These are phyloP conservation scores for Rhinogobio ventralis DNA, from an alignment of 2,797 vertebrate species.

Conservation along the genomic window DNA sequence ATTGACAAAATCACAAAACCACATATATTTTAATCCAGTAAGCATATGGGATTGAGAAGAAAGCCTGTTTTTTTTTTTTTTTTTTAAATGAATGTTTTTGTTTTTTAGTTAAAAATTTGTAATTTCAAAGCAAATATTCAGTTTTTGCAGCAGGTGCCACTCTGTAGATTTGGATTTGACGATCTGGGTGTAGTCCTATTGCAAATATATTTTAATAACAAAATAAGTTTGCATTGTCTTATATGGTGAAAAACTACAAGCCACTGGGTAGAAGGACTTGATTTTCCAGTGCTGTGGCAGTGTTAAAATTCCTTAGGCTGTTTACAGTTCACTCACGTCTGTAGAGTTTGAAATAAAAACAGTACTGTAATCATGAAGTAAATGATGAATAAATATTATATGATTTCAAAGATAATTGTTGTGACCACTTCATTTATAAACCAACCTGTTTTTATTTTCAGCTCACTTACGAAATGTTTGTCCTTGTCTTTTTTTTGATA, in stretches of 20 bases:
- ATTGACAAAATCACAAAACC: neutral
- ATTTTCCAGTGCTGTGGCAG: constrained; percentile 30
- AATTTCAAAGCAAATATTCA: constrained; percentile 34
- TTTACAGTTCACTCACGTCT: constrained; percentile 48
- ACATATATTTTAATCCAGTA: constrained; percentile 5
- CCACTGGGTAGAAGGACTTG: neutral
- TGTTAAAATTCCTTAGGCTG: constrained; percentile 33
- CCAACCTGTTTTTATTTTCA: neutral
- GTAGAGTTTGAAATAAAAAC: constrained; percentile 41
- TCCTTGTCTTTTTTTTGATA: neutral
- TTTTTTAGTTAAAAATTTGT: constrained; percentile 29
- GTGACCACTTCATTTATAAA: constrained; percentile 11
- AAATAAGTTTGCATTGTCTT: neutral
- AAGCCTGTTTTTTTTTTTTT: neutral
- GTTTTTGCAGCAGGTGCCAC: constrained; percentile 49
- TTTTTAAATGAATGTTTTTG: neutral
- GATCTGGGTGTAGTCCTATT: neutral
- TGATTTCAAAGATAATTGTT: constrained; percentile 38
- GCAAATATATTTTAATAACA: neutral
- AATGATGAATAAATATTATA: constrained; percentile 56
- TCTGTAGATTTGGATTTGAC: constrained; percentile 34
- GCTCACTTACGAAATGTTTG: neutral
- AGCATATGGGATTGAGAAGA: neutral
- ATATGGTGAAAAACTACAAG: neutral
- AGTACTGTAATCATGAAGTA: constrained; percentile 43